Base-by-base conservation (phyloP, 23 tunicate genomes). In the Ciona savignyi region DNA sequence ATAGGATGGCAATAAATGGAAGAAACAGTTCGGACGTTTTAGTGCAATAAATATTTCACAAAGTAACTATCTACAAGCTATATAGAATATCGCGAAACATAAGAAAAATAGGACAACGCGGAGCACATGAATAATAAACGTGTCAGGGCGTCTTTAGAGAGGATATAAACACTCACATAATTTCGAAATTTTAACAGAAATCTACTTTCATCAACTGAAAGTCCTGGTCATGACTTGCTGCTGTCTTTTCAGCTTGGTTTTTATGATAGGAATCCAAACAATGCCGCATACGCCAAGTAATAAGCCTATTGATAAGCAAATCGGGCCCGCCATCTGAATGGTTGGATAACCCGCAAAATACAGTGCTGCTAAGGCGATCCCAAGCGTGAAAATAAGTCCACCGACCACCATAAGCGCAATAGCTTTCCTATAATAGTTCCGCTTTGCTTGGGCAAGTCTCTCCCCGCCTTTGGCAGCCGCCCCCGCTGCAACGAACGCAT, bases 201-300 rank as follows among this genome's bases (percentile, higher is more conserved):
- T 42, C 9, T 42, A 42, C 56, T 61, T 23, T 80, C 62, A 80
- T 33, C 70, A 35, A 60, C 77, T 80, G 33, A 80, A 80, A 25
- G 77, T 80, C 62, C 77, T 35, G 24, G 63, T 71, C 77, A 80
- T 70, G 27, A 80, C 42, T 24, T 78, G 86, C 72, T 82, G 89
- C 51, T 78, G 78, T 9, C 96, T 33, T 48, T 82, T 88, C 67
- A 81, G 61, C 32, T 88, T 88, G 29, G 96, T 77, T 51, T 81
- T 77, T 30, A 88, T 88, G 25, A 88, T 88, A 3, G 96, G 86
- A 27, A 81, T 60, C 96, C 96, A 88, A 27, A 88, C 96, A 25
- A 88, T 32, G 4, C 96, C 96, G 71, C 96, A 88, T 6, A 88
- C 87, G 27, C 62, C 70, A 28, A 88, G 83, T 24, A 88, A 60